Conservation (phyloP, 1,140 invertebrate species). For the Rhagoletis pomonella region DNA sequence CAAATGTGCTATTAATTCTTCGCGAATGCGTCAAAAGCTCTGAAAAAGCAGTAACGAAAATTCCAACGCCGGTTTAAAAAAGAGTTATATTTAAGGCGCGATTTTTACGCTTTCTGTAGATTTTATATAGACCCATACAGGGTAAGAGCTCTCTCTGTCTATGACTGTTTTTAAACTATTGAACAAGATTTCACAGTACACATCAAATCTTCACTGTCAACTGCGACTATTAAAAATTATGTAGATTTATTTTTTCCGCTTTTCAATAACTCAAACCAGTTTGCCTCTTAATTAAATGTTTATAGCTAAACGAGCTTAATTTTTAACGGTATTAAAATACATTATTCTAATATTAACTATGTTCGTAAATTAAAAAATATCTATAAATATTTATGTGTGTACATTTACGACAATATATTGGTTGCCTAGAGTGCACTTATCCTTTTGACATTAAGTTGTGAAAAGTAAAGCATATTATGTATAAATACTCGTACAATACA, state of each 20-base stretch:
- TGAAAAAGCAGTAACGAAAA: no score
- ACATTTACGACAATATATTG: not conserved
- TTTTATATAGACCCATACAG: no score
- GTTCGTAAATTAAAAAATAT: not conserved
- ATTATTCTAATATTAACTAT: not conserved
- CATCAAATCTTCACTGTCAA: no score
- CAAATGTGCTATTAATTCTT: no score
- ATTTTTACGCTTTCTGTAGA: no score
- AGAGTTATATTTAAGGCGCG: no score
- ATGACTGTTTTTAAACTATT: no score
- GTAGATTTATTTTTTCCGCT: not conserved
- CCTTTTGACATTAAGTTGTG: constrained; percentile 47
- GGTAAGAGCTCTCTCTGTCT: no score
- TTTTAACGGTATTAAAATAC: not conserved
- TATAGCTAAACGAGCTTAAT: constrained; percentile 35
- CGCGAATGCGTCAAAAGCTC: no score
- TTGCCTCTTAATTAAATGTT: not conserved
- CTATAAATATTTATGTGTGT: constrained; percentile 27
- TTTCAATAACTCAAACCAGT: constrained; percentile 1
- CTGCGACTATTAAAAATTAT: no score
- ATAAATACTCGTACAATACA: not conserved
- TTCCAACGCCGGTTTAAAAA: no score
- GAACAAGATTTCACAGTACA: no score
- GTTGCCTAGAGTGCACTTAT: constrained; percentile 8
- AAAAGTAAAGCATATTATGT: constrained; percentile 2